phyloP scores from a whole-genome alignment of 2,797 vertebrate genomes.

The Intellagama lesueurii region DNA sequence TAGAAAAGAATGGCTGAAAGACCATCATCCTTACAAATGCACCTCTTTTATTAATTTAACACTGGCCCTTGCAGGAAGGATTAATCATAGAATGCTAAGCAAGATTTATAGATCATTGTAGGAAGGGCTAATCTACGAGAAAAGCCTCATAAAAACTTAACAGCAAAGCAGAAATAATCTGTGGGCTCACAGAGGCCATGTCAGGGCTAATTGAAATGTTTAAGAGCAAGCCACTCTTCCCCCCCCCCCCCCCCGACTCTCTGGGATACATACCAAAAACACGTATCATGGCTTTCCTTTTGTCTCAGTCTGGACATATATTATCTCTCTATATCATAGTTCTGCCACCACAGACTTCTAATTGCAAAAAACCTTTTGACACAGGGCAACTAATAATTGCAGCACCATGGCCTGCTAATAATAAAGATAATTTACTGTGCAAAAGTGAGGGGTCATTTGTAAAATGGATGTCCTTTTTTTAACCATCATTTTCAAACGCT shows the following conservation, averaged over 20 bases:
- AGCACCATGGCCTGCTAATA: conserved; percentile 75
- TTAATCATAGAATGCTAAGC: conserved; percentile 73
- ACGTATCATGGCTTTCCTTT: conserved; percentile 71
- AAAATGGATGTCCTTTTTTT: conserved; percentile 83
- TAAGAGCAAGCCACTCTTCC: conserved; percentile 65
- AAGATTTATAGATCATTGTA: conserved; percentile 72
- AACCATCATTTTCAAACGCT: conserved; percentile 71
- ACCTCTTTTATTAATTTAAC: conserved; percentile 63
- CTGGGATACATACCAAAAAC: conserved; percentile 71
- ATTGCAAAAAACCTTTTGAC: conserved; percentile 81
- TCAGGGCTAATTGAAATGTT: conserved; percentile 75
- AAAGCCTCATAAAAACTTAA: conserved; percentile 75
- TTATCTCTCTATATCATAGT: conserved; percentile 75
- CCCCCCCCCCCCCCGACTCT: conserved; percentile 44
- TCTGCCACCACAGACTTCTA: conserved; percentile 73
- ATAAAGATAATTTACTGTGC: conserved; percentile 83
- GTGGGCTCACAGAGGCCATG: conserved; percentile 70
- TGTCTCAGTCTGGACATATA: conserved; percentile 76
- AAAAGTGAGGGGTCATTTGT: conserved; percentile 80
- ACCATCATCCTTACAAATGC: conserved; percentile 42
- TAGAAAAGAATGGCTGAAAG: conserved; percentile 52
- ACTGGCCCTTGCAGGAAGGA: conserved; percentile 67
- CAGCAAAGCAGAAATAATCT: conserved; percentile 70
- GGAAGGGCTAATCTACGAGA: conserved; percentile 65
- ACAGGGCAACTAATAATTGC: conserved; percentile 81